phyloP scores from a whole-genome alignment of 2,888 invertebrate species.

The Clepsis dumicolana region DNA sequence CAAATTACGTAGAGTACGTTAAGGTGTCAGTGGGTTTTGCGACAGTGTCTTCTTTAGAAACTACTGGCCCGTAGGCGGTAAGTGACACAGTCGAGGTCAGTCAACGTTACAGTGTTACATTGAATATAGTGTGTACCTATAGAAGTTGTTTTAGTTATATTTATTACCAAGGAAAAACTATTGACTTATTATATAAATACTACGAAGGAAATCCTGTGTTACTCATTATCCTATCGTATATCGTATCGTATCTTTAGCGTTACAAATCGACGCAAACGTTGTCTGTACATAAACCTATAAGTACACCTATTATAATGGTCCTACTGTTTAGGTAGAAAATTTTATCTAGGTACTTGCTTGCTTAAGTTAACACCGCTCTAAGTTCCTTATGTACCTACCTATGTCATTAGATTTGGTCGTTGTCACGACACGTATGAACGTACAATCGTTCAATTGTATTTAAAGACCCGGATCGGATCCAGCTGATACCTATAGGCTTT shows the following conservation, averaged over 20 bases:
- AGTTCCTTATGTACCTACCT: too few species aligned
- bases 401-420: background rate
- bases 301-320: too few species aligned
- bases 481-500: background rate
- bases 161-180: background rate
- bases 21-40: constrained; percentile 7
- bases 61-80: constrained; percentile 3
- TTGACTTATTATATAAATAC: background rate
- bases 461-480: too few species aligned
- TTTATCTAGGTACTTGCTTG: too few species aligned
- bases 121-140: constrained; percentile 30
- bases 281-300: background rate
- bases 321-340: too few species aligned
- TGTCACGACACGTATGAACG: background rate
- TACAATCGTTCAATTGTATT: background rate
- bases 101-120: constrained; percentile 40
- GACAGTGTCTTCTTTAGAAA: constrained; percentile 10
- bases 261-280: background rate
- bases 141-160: background rate
- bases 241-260: background rate
- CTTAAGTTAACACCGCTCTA: too few species aligned
- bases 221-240: background rate
- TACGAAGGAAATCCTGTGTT: background rate
- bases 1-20: background rate
- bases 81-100: constrained; percentile 42